Evolutionary conservation across 1,140 invertebrate genomes (phyloP), one percentile per base, ranked within the genome.

Genomic region (Ectropis grisescens): DNA sequence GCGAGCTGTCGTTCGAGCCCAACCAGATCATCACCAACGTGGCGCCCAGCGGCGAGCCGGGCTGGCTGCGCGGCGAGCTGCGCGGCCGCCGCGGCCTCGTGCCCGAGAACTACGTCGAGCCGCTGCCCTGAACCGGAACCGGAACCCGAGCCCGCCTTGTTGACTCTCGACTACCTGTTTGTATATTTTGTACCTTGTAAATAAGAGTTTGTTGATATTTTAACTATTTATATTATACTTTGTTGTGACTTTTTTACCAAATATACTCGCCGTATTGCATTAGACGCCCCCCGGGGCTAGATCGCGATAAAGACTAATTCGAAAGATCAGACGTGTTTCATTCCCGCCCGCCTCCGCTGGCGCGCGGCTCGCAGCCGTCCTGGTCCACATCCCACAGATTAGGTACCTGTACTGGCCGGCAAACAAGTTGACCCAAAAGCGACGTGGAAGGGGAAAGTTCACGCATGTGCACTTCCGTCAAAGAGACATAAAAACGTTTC

Each of bases 1-100:
- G 95, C 39, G 97, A 99, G 84, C 83, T 99, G 42, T 98, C 96
- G 23, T 98, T 99, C 86, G 95, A 98, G 85, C 95, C 96, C 45
- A 98, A 98, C 87, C 93, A 97, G 87, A 96, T 98, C 50, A 97
- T 99, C 53, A 94, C 92, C 39, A 95, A 98, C 88, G 96, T 98
- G 42, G 88, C 91, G 61, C 87, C 88, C 43, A 97, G 95, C 9
- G 88, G 91, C 49, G 97, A 98, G 82, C 96, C 96, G 3, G 96
- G 97, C 30, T 99, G 97, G 97, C 82, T 99, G 45, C 94, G 98
- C 76, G 97, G 97, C 31, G 94, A 92, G 12, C 83, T 98, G 37
- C 94, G 97, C 81, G 97, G 97, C 29, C 93, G 92, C 82, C 93
- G 90, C 16, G 97, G 97, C 25, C 87, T 99, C 25, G 92, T 99